Evolutionary conservation across 2,797 vertebrate species (phyloP), one percentile per base, ranked within the genome.

Genomic region (Eulemur rubriventer): DNA sequence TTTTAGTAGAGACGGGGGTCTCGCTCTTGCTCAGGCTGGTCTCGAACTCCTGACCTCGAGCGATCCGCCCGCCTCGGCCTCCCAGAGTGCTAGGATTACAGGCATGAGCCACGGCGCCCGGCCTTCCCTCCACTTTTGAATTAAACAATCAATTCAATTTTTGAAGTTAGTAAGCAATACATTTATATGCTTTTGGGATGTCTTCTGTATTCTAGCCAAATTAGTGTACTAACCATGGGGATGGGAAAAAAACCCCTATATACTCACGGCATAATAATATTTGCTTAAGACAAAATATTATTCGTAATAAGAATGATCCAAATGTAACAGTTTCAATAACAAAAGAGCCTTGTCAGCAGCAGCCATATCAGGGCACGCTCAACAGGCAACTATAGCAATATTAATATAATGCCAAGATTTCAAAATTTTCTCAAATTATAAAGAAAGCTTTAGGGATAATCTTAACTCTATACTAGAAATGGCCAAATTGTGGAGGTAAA

Each of bases 121-220:
- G 43, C 43, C 35, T 94, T 95, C 6, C 52, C 30, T 83, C 4
- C 24, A 65, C 1, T 65, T n/a, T 9, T 17, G 55, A 88, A 96
- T 22, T 38, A 35, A 95, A 94, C 65, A 88, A n/a, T 67, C 3
- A 48, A n/a, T 81, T 78, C 30, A 92, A 80, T 52, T 86, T 92
- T 93, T 35, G 48, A 96, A 61, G 38, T 91, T 95, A 97, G 95
- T 82, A 57, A 96, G 92, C 96, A 76, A 61, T 41, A 92, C 52
- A 96, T 0, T 55, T 75, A 90, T 24, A 46, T 55, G 3, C 17
- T 81, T 94, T 76, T 55, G 75, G 81, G 52, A 92, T 16, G 17
- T 91, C 59, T 33, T 97, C 48, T 96, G 4, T 48, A 72, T 52
- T 87, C 67, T 80, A 93, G 75, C 92, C 59, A 91, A 76, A 96